These are phyloP conservation scores for Drosophila virilis DNA, from an alignment of 1,140 invertebrate species.

Conservation along the genomic window DNA sequence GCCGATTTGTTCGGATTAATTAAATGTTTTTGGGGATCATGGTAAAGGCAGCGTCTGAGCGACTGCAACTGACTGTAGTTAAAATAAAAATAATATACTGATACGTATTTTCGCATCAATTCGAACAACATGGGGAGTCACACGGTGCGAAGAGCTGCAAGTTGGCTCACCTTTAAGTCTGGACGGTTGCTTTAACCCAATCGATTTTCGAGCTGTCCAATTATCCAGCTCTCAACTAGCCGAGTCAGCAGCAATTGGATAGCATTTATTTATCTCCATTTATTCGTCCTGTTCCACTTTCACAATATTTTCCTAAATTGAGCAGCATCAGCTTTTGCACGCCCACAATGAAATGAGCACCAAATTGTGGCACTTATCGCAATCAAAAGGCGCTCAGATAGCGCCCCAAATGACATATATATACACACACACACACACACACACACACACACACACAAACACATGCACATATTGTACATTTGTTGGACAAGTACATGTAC, in stretches of 20 bases:
- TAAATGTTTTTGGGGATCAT: conserved; percentile 49
- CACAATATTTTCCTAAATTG: conserved; percentile 18
- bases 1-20: conserved; percentile 62
- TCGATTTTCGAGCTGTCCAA: conserved; percentile 21
- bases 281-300: neutral
- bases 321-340: conserved; percentile 30
- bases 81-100: conserved; percentile 1
- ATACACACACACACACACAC: neutral
- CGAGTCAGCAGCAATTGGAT: conserved; percentile 27
- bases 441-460: neutral
- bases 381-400: conserved; percentile 22
- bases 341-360: conserved; percentile 10
- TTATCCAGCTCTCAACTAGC: conserved; percentile 12
- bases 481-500: neutral
- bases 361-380: conserved; percentile 45
- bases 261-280: conserved; percentile 16
- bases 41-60: conserved; percentile 13
- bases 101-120: neutral
- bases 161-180: neutral
- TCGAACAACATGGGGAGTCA: too few relatives aligned
- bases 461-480: neutral
- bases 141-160: neutral
- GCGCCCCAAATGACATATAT: neutral
- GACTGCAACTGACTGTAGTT: conserved; percentile 15
- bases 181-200: conserved; percentile 8